A percentile compares a stretch with the other conserved stretches of the same genome.
phyloP scores from a whole-genome alignment of 2,888 invertebrate genomes.

The Argyra leucocephala region DNA sequence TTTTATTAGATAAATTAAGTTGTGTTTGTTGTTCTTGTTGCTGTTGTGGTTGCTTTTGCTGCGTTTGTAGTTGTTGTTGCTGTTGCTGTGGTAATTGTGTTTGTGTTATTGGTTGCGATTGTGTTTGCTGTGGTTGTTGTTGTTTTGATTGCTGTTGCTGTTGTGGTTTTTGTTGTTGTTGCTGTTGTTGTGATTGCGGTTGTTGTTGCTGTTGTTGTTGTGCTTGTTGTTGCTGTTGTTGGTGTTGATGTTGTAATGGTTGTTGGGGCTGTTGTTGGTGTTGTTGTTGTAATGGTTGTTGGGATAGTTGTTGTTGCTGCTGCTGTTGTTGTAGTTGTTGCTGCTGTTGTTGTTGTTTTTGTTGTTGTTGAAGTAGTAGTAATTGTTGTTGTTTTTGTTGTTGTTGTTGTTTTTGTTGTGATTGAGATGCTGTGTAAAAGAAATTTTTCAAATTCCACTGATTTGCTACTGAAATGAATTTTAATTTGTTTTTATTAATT shows the following conservation, averaged over 20 bases:
- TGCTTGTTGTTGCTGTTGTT: slow-evolving; percentile 12
- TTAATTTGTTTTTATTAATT: not conserved
- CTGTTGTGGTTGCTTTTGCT: not conserved
- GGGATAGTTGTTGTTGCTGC: slow-evolving; percentile 17
- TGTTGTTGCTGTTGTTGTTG: slow-evolving; percentile 16
- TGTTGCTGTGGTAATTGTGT: slow-evolving; percentile 10
- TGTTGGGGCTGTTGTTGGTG: slow-evolving; percentile 13
- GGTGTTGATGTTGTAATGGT: not conserved
- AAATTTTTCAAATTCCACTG: slow-evolving; percentile 24
- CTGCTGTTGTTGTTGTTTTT: not conserved
- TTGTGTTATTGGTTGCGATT: slow-evolving; percentile 17
- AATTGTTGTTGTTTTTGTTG: slow-evolving; percentile 9
- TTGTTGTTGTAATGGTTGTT: slow-evolving; percentile 12
- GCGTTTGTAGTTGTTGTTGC: slow-evolving; percentile 13
- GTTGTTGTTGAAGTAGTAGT: slow-evolving; percentile 14
- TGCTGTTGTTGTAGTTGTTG: slow-evolving; percentile 14
- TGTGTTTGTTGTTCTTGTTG: slow-evolving; percentile 13
- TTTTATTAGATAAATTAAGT: slow-evolving; percentile 27
- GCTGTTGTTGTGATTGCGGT: slow-evolving; percentile 11
- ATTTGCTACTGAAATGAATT: slow-evolving; percentile 17
- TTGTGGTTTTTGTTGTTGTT: slow-evolving; percentile 12
- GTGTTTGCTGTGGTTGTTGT: slow-evolving; percentile 13
- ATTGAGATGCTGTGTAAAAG: no score
- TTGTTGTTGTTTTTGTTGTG: slow-evolving; percentile 16
- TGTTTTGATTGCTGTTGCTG: not conserved